phyloP scores from a whole-genome alignment of 2,888 invertebrate genomes.

The Chironomus riparius region DNA sequence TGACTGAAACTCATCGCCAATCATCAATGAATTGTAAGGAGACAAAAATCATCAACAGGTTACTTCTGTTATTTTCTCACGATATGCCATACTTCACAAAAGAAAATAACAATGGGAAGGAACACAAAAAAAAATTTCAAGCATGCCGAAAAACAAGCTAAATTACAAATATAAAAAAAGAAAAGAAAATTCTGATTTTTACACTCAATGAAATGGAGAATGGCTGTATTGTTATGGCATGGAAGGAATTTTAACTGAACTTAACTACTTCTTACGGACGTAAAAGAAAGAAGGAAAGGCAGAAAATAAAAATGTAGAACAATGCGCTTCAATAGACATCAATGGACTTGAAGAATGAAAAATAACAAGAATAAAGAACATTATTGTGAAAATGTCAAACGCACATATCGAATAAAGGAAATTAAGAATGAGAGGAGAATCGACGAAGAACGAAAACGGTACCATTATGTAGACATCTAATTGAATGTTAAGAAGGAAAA shows the following conservation, averaged over 20 bases:
- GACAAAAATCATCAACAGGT: conserved; percentile 25
- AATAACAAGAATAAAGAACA: not conserved
- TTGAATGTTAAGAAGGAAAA: not conserved
- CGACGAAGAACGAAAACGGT: not conserved
- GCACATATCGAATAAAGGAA: not conserved
- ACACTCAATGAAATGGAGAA: not conserved
- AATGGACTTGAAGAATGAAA: not conserved
- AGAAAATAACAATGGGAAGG: not conserved
- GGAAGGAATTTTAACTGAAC: too few relatives aligned
- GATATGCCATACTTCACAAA: not conserved
- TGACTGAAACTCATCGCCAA: not conserved
- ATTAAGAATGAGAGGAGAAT: not conserved
- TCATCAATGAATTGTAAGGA: not conserved
- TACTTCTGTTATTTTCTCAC: conserved; percentile 5
- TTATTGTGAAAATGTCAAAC: conserved; percentile 17
- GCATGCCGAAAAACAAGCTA: conserved; percentile 13
- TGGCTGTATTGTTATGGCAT: too few relatives aligned
- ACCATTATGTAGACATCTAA: not conserved
- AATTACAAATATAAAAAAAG: not conserved
- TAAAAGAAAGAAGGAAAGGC: too few relatives aligned
- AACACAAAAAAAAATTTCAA: not conserved
- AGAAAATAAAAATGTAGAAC: not conserved
- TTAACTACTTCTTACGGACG: too few relatives aligned
- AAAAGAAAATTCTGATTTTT: not conserved
- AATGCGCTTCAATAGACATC: not conserved